Base-by-base conservation (phyloP, 2,113 vertebrate species). In the Pseudonaja textilis region DNA sequence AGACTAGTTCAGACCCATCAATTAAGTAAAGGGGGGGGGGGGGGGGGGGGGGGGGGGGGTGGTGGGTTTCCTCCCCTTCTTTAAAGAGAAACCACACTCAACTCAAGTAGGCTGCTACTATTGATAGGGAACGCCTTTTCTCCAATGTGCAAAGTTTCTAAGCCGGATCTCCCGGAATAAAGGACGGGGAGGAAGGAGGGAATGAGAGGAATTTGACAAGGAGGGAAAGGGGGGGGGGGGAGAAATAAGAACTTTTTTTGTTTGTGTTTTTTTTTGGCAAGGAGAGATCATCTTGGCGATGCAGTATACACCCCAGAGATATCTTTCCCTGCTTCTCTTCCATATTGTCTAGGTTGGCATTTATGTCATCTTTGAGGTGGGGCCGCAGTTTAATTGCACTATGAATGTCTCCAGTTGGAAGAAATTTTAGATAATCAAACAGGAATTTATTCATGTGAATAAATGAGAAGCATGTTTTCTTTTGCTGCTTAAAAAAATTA, bases 1-100 rank as follows among this genome's bases (percentile, higher is more conserved):
- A 97, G 97, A 97, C 97, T 95, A 96, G 96, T 96, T 95, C 97
- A 97, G 97, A 97, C 96, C 94, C 97, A 97, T 93, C 96, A 96
- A 98, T 97, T 98, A 98, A 97, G 96, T 96, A 94, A 23, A 8
- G 25, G 9, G 3, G 95, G 95, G 61, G 4, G 3, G 1, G 4
- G 10, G 4, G 3, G 1, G 4, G 10, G 25, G 9, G 3, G 95
- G 95, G 61, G 4, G 3, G 1, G 4, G 10, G 29, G 64, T 74
- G 95, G 61, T 11, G 26, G 64, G 29, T 69, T n/a, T 14, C 5
- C 16, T 94, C 94, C 96, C 45, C 95, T 81, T 96, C 92, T 59
- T 97, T 96, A 96, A 97, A 97, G 97, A 94, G 95, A 88, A 93
- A 96, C 96, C 64, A 95, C 92, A 95, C 95, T 95, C 57, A 94